These are phyloP conservation scores for Rotaria sp. DNA, from an alignment of 2,888 invertebrate species.

Conservation along the genomic window DNA sequence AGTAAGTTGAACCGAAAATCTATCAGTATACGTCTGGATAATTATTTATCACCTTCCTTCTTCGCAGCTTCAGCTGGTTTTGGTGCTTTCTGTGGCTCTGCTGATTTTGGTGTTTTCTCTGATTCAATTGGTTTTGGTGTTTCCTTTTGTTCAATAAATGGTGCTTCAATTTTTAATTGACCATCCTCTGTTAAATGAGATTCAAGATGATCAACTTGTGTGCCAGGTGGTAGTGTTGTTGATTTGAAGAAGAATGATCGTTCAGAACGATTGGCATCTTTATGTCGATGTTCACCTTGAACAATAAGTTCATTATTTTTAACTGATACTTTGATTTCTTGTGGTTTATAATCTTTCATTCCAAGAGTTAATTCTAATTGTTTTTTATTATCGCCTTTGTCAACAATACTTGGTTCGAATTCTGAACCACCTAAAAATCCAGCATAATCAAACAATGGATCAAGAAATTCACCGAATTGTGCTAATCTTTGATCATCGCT, in stretches of 20 bases:
- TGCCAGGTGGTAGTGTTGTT: conserved; percentile 11
- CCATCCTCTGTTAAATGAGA: neutral
- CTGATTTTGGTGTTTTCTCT: neutral
- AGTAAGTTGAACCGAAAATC: too few species aligned
- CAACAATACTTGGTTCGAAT: neutral
- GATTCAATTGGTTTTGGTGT: neutral
- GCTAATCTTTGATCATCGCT: neutral
- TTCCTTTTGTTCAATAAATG: neutral
- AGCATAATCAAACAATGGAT: conserved; percentile 15
- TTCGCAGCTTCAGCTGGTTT: too few species aligned
- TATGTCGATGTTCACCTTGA: neutral
- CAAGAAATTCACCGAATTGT: neutral
- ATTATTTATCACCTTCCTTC: too few species aligned
- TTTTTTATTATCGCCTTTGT: neutral
- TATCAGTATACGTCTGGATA: too few species aligned
- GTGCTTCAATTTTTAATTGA: neutral
- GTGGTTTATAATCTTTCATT: neutral
- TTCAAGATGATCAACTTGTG: neutral
- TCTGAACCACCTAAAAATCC: neutral
- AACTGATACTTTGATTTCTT: neutral
- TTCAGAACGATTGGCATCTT: neutral
- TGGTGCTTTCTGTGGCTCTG: neutral
- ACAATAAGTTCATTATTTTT: neutral
- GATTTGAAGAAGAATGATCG: neutral
- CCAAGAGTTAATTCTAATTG: neutral